Conservation (phyloP, 2,113 vertebrate genomes). For the Spizaetus ornatus region DNA sequence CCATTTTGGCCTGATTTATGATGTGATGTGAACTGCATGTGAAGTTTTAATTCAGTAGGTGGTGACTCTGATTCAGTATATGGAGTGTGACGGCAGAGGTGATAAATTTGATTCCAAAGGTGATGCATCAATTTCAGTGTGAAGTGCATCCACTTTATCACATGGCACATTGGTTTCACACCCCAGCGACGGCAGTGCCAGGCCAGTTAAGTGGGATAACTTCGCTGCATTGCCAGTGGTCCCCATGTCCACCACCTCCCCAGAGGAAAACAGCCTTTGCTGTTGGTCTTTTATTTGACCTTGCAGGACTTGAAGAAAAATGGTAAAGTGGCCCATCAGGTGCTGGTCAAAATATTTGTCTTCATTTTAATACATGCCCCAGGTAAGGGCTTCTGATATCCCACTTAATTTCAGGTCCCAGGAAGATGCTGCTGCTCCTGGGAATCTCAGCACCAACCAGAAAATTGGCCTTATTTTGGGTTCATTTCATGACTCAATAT, state of each 20-base stretch:
- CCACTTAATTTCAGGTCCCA: neutral
- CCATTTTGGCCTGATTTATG: slow-evolving; percentile 66
- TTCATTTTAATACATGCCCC: neutral
- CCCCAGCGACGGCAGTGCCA: neutral
- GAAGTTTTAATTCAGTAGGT: slow-evolving; percentile 68
- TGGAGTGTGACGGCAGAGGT: slow-evolving; percentile 23
- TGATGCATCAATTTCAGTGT: slow-evolving; percentile 50
- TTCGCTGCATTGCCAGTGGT: neutral
- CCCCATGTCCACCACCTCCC: neutral
- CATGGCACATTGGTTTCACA: neutral
- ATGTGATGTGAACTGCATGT: slow-evolving; percentile 45
- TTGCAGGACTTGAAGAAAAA: neutral
- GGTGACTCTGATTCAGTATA: slow-evolving; percentile 54
- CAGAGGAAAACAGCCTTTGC: neutral
- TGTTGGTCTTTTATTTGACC: neutral
- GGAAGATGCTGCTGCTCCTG: neutral
- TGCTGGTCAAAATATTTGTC: neutral
- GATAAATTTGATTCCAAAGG: slow-evolving; percentile 58
- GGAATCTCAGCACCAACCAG: neutral
- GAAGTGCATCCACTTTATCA: slow-evolving; percentile 27
- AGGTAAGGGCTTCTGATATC: neutral
- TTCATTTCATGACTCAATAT: neutral
- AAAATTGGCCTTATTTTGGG: neutral
- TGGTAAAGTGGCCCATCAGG: neutral
- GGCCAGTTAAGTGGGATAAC: neutral